Base-by-base conservation (phyloP, 2,888 invertebrate species). In the Thymelicus lineola region DNA sequence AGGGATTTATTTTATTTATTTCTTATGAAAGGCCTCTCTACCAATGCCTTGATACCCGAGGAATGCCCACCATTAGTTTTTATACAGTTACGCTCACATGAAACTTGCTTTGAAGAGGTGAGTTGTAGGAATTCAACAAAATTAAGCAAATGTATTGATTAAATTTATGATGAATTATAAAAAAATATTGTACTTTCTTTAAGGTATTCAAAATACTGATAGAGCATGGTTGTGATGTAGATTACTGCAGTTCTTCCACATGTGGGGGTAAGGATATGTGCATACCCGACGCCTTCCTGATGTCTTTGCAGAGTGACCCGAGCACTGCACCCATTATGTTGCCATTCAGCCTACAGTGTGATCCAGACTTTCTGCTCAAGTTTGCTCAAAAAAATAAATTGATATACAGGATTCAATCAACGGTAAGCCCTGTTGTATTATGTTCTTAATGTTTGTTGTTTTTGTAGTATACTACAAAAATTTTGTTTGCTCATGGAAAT, bases 51-150 rank as follows among this genome's bases (percentile, higher is more conserved):
- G n/a, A 77, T 85, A 75, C 73, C 77, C 55, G 82, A 84, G 75
- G 92, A 94, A 77, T 93, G 93, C 75, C 93, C 94, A 50, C 93
- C 94, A 1, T 75, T 94, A 28, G 91, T 91, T 7, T 92, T 90
- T 73, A 81, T 91, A 69, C 91, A 91, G 75, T 87, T 86, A 73
- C 82, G 85, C 72, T 81, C 84, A 73, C 90, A 89, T 76, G 74
- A 77, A 67, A 62, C 73, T 46, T 90, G 87, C 76, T 90, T 91
- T 82, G 73, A 79, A 74, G 86, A 90, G 79, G 94, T 94, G 80
- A 88, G 88, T 86, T 55, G 0, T 35, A 6, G 4, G 6, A 55
- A 35, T 28, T 28, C 28, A 28, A 28, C 28, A 28, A 28, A 28
- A 28, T 28, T 28, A 28, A 3, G 28, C 28, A 28, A 28, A 28